These are phyloP conservation scores for Drosophila trapezifrons DNA, from an alignment of 1,140 invertebrate genomes.

Conservation along the genomic window DNA sequence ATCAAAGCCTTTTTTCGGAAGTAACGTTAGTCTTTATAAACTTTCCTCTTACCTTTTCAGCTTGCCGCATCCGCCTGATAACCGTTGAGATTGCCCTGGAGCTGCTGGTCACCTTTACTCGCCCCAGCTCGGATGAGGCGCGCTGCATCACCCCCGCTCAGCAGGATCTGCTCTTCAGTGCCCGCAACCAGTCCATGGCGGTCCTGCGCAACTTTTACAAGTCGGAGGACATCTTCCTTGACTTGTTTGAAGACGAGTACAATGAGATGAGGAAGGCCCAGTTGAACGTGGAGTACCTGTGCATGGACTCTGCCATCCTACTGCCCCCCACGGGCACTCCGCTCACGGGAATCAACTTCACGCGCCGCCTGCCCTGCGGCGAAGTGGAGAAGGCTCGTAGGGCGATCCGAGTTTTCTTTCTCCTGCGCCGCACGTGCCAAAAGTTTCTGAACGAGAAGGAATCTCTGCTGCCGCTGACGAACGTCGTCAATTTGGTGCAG, in stretches of 20 bases:
- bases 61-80: slow-evolving; percentile 93
- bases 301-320: slow-evolving; percentile 98
- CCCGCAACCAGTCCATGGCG: slow-evolving; percentile 93
- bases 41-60: slow-evolving; percentile 68
- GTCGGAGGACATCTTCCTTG: slow-evolving; percentile 99
- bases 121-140: slow-evolving; percentile 84
- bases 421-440: slow-evolving; percentile 93
- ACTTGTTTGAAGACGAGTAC: slow-evolving; percentile 99
- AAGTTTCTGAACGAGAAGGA: slow-evolving; percentile 93
- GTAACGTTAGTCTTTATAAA: not conserved
- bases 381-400: slow-evolving; percentile 97
- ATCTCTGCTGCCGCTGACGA: slow-evolving; percentile 95
- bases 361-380: slow-evolving; percentile 96
- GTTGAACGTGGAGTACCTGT: slow-evolving; percentile 95
- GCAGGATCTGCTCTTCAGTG: slow-evolving; percentile 86
- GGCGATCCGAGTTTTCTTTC: slow-evolving; percentile 97
- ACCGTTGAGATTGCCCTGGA: slow-evolving; percentile 95
- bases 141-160: slow-evolving; percentile 84
- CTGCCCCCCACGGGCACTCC: slow-evolving; percentile 98
- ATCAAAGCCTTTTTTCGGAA: not conserved
- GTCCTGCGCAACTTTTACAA: slow-evolving; percentile 97
- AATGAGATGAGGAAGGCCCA: slow-evolving; percentile 94
- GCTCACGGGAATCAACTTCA: slow-evolving; percentile 97
- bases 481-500: slow-evolving; percentile 94
- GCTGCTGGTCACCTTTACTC: slow-evolving; percentile 88